Evolutionary conservation across 1,140 invertebrate genomes (phyloP).

Genomic region (Lineus longissimus): DNA sequence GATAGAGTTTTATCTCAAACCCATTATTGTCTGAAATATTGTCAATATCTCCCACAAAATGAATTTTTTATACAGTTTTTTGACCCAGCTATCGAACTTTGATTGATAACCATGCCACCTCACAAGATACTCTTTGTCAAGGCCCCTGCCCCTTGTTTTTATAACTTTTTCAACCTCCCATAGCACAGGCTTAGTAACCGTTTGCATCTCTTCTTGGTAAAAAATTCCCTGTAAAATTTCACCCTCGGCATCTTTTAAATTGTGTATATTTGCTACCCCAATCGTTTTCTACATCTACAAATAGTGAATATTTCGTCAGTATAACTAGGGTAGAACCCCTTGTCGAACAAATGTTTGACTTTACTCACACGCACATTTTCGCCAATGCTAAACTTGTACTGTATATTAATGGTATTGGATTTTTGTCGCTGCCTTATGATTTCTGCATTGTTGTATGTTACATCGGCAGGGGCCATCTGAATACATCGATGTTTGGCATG

Average conservation of each 20-base stretch:
- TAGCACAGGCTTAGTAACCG: neutral
- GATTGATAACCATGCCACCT: neutral
- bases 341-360: neutral
- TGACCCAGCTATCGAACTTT: neutral
- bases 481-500: neutral
- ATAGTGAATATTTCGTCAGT: neutral
- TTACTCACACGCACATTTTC: neutral
- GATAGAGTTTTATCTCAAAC: too few species aligned
- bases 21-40: neutral
- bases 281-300: neutral
- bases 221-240: neutral
- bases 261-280: neutral
- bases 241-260: neutral
- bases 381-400: constrained; percentile 1
- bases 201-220: neutral
- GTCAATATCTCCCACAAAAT: neutral
- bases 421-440: neutral
- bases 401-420: neutral
- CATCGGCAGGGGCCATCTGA: neutral
- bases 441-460: neutral
- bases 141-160: neutral
- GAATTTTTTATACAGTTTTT: neutral
- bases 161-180: neutral
- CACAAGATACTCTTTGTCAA: neutral
- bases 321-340: neutral